Percentiles rank a stretch among this genome's conserved stretches.
Evolutionary conservation across 2,888 invertebrate species (phyloP).

Genomic region (Dinocampus coccinellae): DNA sequence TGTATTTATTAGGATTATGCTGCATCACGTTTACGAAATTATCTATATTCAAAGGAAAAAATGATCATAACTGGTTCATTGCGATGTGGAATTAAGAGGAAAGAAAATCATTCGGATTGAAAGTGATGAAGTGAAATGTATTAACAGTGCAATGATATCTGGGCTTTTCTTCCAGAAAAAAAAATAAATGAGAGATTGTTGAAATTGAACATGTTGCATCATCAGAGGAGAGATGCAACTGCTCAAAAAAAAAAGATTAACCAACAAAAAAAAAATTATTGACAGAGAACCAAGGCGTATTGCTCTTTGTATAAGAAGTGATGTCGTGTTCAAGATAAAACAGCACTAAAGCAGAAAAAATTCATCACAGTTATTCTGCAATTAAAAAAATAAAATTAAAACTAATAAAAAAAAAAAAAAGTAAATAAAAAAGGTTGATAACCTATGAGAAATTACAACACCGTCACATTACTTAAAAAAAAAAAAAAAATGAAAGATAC

Average conservation of each 20-base stretch:
- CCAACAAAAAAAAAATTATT: not conserved
- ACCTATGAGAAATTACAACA: not conserved
- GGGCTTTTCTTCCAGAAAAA: not conserved
- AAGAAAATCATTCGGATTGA: constrained; percentile 50
- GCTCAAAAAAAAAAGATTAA: not conserved
- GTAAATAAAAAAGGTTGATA: not conserved
- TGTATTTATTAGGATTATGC: constrained; percentile 76
- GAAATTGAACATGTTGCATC: not conserved
- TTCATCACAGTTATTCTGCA: not conserved
- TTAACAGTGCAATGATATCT: not conserved
- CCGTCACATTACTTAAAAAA: not conserved
- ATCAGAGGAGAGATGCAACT: not conserved
- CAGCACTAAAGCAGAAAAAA: not conserved
- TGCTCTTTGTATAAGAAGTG: not conserved
- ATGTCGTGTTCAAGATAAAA: not conserved
- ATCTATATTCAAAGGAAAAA: constrained; percentile 75
- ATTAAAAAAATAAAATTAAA: too few species aligned
- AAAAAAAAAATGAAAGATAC: not conserved
- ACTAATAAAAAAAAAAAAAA: not conserved
- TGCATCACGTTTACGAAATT: constrained; percentile 74
- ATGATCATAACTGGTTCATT: constrained; percentile 50
- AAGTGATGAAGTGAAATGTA: constrained; percentile 10
- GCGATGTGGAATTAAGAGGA: constrained; percentile 47
- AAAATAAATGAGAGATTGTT: not conserved
- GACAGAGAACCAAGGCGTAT: not conserved